Percentiles rank a stretch among this genome's conserved stretches.
Evolutionary conservation across 2,888 invertebrate species (phyloP).

Genomic region (Chrysina gloriosa): DNA sequence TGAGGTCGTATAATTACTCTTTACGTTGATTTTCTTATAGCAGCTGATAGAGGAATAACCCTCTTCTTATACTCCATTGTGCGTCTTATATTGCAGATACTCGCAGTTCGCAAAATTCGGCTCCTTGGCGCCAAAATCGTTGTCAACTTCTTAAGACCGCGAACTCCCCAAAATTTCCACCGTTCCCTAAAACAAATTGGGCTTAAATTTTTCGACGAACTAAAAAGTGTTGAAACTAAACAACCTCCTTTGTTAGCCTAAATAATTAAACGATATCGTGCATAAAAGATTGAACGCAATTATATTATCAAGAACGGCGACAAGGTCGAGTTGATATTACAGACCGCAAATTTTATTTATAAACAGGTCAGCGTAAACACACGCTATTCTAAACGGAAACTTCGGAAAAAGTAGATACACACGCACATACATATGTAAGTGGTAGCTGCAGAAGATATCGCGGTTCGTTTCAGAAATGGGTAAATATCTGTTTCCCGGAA

Average conservation of each 20-base stretch:
- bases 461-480: constrained; percentile 1
- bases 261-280: too few species aligned
- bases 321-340: constrained; percentile 19
- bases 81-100: constrained; percentile 12
- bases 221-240: neutral
- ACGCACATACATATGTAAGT: neutral
- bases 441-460: neutral
- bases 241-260: neutral
- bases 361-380: neutral
- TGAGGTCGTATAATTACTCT: constrained; percentile 50
- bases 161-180: neutral
- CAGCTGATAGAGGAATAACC: constrained; percentile 47
- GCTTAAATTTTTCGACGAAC: neutral
- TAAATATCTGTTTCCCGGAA: constrained; percentile 34
- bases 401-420: neutral
- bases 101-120: neutral
- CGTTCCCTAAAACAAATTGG: neutral
- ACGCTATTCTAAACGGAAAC: neutral
- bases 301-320: neutral
- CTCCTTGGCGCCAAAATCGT: constrained; percentile 1
- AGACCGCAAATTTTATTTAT: constrained; percentile 23
- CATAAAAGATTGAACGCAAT: neutral
- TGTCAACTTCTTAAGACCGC: neutral
- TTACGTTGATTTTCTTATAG: constrained; percentile 48
- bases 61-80: constrained; percentile 46